These are phyloP conservation scores for Alosa alosa DNA, from an alignment of 2,113 vertebrate species.

Conservation along the genomic window DNA sequence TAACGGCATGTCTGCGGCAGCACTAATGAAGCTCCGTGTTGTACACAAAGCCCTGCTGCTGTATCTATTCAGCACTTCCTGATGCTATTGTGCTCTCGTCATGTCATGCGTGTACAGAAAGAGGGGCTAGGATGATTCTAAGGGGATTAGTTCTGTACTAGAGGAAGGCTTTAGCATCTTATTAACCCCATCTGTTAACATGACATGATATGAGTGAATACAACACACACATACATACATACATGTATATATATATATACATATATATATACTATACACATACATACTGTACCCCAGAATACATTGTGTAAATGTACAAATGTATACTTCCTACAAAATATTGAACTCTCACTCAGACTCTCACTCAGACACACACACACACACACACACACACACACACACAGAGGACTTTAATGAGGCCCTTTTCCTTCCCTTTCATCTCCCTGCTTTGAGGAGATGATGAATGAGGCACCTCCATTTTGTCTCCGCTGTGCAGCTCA, in stretches of 20 bases:
- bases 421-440: neutral
- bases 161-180: neutral
- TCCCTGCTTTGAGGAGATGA: neutral
- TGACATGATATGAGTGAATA: neutral
- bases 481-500: neutral
- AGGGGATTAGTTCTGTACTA: neutral
- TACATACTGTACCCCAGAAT: no score
- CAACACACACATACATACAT: neutral
- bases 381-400: neutral
- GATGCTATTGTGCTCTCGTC: neutral
- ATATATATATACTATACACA: no score
- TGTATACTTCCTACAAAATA: no score
- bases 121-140: neutral
- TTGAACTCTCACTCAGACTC: no score
- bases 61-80: neutral
- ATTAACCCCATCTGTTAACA: neutral
- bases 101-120: neutral
- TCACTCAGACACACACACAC: no score
- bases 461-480: neutral
- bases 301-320: no score
- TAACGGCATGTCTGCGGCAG: neutral
- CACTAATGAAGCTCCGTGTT: neutral
- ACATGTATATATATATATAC: no score
- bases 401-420: neutral
- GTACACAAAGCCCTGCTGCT: neutral